Evolutionary conservation across 2,113 vertebrate genomes (phyloP).

Genomic region (Semnopithecus entellus): DNA sequence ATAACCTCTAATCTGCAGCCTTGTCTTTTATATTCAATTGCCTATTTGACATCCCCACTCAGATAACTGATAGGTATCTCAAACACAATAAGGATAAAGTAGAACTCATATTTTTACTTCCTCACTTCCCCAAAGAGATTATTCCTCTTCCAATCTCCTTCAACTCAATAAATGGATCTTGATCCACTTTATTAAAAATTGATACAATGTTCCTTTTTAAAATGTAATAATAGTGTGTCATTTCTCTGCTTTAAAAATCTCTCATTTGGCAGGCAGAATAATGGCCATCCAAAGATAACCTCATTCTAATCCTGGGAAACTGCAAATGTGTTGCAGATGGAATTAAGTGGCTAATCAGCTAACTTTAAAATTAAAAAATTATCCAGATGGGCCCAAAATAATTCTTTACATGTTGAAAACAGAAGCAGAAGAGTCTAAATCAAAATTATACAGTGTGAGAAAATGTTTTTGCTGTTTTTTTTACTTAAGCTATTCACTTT

Average conservation of each 20-base stretch:
- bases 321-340: not conserved
- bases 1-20: not conserved
- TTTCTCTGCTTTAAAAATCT: not conserved
- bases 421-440: not conserved
- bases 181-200: not conserved
- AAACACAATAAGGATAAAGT: not conserved
- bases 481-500: too few species aligned
- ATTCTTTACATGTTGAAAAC: not conserved
- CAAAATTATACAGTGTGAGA: not conserved
- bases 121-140: not conserved
- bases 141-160: not conserved
- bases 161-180: not conserved
- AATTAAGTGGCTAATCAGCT: not conserved
- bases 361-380: not conserved
- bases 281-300: not conserved
- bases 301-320: not conserved
- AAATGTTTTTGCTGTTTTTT: too few species aligned
- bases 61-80: not conserved
- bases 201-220: not conserved
- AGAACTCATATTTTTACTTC: not conserved
- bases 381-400: not conserved
- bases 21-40: not conserved
- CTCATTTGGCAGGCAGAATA: not conserved
- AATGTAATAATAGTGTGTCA: not conserved
- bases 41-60: not conserved